These are phyloP conservation scores for Zygaena filipendulae DNA, from an alignment of 2,888 invertebrate species.

Conservation along the genomic window DNA sequence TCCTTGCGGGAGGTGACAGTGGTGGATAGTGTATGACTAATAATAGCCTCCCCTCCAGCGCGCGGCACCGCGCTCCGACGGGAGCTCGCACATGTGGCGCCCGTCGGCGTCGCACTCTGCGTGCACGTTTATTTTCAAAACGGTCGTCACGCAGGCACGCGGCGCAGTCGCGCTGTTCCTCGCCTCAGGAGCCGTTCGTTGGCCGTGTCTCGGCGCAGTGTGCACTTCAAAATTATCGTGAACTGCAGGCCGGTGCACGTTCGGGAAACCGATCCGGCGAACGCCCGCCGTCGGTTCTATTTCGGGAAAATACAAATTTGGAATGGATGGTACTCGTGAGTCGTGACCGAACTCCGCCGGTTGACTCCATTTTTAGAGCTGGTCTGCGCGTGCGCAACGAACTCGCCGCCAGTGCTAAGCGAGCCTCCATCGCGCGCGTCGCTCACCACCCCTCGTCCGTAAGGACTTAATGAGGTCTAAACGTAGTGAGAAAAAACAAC, in stretches of 20 bases:
- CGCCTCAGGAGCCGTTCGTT: slow-evolving; percentile 28
- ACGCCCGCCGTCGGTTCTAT: slow-evolving; percentile 70
- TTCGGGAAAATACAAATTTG: slow-evolving; percentile 88
- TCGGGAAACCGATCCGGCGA: slow-evolving; percentile 65
- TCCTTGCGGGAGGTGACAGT: slow-evolving; percentile 68
- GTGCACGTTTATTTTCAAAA: slow-evolving; percentile 61
- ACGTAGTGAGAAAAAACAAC: no score
- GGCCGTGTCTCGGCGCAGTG: slow-evolving; percentile 27
- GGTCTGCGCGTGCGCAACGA: slow-evolving; percentile 63
- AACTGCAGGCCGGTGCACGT: slow-evolving; percentile 61
- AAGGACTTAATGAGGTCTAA: no score
- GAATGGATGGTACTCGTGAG: slow-evolving; percentile 69
- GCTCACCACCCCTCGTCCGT: slow-evolving; percentile 41
- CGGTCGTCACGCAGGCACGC: slow-evolving; percentile 62
- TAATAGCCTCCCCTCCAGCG: slow-evolving; percentile 67
- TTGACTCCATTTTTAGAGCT: slow-evolving; percentile 68
- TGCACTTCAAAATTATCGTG: no score
- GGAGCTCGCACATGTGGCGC: slow-evolving; percentile 62
- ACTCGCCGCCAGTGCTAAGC: slow-evolving; percentile 55
- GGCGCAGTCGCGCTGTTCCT: no score
- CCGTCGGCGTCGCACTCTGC: slow-evolving; percentile 39
- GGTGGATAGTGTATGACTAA: slow-evolving; percentile 64
- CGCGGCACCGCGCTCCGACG: slow-evolving; percentile 47
- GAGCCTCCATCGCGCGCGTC: slow-evolving; percentile 61
- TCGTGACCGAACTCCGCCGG: slow-evolving; percentile 63